Base-by-base conservation (phyloP, 2,888 invertebrate species). In the Cantharis nigra region DNA sequence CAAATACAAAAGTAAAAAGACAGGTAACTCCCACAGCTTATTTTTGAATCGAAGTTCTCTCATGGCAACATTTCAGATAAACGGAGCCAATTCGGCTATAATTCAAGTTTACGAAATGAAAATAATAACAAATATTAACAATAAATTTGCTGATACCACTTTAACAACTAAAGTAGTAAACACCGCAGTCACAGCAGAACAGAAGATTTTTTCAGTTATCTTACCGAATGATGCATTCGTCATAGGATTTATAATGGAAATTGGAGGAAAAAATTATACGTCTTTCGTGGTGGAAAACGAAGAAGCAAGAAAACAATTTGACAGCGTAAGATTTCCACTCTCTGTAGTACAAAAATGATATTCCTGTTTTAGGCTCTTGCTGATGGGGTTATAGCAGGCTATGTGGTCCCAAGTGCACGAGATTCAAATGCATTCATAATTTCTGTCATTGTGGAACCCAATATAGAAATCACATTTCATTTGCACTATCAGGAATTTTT, bases 401-500 rank as follows among this genome's bases (percentile, higher is more conserved):
- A 92, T 80, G 90, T 93, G 3, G 89, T 90, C 77, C 89, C 91
- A 83, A 93, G 91, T 85, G 92, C 93, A 0, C 90, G 94, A 73
- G 93, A 94, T 85, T 93, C 94, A 0, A 94, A 94, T 85, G 90
- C 92, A 81, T 94, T 94, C 86, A 91, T 91, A 3, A 92, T 94
- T 1, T 91, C 92, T 0, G 91, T 94, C 64, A 94, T 94, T 84
- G 89, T 94, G 4, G 93, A 92, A 79, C 89, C 93, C 0, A 87
- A 90, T 74, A 90, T 90, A 13, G 91, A 91, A 79, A 93, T 92
- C 0, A 88, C 90, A 1, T 95, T 96, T 87, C 93, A 93, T 83
- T 87, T 94, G 80, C 93, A 91, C 0, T 96, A 96, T 86, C 94
- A 95, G 85, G 94, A 95, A 87, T 84, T 95, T 63, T 86, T 95